Percentiles rank a stretch among this genome's conserved stretches.
phyloP scores from a whole-genome alignment of 2,888 invertebrate species.

The Helobdella robusta region DNA sequence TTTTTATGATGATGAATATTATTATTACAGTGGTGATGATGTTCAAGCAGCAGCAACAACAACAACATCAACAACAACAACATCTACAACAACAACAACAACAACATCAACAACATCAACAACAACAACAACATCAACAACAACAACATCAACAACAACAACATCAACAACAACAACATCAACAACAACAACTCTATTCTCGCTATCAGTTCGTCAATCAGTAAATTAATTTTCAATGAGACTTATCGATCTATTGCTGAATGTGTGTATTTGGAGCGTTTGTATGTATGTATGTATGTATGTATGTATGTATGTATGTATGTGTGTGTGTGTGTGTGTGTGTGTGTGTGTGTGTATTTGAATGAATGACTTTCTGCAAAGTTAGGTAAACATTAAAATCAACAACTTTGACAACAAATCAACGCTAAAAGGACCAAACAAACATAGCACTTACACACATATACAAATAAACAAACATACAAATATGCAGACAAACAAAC shows the following conservation, averaged over 20 bases:
- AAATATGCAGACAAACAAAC: too few relatives aligned
- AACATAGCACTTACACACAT: too few relatives aligned
- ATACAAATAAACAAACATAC: too few relatives aligned
- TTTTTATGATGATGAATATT: background rate
- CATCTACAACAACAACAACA: background rate
- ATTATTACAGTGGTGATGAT: background rate
- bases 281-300: background rate
- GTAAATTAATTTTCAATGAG: constrained; percentile 2
- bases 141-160: constrained; percentile 2
- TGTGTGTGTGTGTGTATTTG: too few relatives aligned
- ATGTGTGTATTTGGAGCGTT: background rate
- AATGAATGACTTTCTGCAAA: too few relatives aligned
- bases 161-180: constrained; percentile 16
- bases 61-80: background rate
- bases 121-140: constrained; percentile 7
- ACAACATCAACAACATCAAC: constrained; percentile 5
- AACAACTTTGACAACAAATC: too few relatives aligned
- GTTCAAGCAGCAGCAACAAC: background rate
- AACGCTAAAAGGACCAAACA: too few relatives aligned
- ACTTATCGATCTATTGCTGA: background rate
- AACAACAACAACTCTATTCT: background rate
- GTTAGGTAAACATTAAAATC: too few relatives aligned
- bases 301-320: background rate
- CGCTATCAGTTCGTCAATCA: constrained; percentile 4
- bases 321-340: too few relatives aligned